Evolutionary conservation across 1,140 invertebrate genomes (phyloP).

Genomic region (Teleogryllus occipitalis): DNA sequence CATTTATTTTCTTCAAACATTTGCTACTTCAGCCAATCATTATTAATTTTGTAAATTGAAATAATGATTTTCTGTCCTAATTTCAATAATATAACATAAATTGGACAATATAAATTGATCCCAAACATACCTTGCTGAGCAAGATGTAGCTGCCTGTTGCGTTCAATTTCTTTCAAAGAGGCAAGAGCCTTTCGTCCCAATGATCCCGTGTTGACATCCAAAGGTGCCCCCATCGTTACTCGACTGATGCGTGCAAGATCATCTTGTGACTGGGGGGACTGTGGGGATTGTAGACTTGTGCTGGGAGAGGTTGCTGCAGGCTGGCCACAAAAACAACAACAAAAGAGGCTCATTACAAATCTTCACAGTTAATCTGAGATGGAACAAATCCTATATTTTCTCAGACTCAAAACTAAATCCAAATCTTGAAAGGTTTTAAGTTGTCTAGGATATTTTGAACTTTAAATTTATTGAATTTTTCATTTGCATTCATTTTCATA

Average conservation of each 20-base stretch:
- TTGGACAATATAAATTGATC: not conserved
- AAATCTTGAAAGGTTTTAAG: too few relatives aligned
- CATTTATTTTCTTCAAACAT: too few relatives aligned
- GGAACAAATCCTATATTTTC: too few relatives aligned
- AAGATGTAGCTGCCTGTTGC: conserved; percentile 75
- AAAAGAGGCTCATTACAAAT: too few relatives aligned
- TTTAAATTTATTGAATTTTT: too few relatives aligned
- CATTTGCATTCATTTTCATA: too few relatives aligned
- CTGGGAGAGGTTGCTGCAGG: not conserved
- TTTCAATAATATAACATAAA: not conserved
- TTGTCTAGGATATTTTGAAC: too few relatives aligned
- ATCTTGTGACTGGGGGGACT: conserved; percentile 44
- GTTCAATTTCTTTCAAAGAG: conserved; percentile 81
- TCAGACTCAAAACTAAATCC: too few relatives aligned
- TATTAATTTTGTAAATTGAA: not conserved
- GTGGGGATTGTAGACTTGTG: not conserved
- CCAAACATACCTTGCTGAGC: conserved; percentile 71
- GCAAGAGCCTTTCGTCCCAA: conserved; percentile 76
- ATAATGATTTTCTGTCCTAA: not conserved
- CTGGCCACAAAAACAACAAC: not conserved
- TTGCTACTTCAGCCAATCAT: too few relatives aligned
- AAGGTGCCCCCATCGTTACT: conserved; percentile 71
- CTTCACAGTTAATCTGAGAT: too few relatives aligned
- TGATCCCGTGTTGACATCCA: conserved; percentile 53
- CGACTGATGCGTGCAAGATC: conserved; percentile 80